Conservation (phyloP, 2,113 vertebrate genomes). For the Notarius lentiginosus region DNA sequence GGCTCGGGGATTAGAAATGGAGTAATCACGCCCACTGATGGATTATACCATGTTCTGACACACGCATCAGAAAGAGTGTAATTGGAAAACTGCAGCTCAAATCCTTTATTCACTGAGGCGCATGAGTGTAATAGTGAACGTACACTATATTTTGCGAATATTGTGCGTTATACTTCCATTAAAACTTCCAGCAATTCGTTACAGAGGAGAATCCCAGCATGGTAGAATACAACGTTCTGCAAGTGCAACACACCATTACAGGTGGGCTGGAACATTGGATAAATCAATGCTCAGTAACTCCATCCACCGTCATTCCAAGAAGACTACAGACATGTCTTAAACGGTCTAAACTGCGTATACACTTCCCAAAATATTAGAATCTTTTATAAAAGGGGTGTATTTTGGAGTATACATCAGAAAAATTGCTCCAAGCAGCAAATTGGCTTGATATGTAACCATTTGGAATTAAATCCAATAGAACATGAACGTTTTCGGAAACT, state of each 20-base stretch:
- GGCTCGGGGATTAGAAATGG: slow-evolving; percentile 58
- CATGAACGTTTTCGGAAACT: too few relatives aligned
- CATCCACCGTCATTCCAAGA: background rate
- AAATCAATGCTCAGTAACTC: background rate
- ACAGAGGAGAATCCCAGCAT: background rate
- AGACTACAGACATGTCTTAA: background rate
- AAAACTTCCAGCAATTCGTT: background rate
- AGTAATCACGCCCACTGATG: slow-evolving; percentile 67
- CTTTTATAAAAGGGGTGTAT: too few relatives aligned
- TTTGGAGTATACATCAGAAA: too few relatives aligned
- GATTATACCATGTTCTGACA: slow-evolving; percentile 66
- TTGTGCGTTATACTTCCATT: too few relatives aligned
- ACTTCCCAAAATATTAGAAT: too few relatives aligned
- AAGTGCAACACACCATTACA: slow-evolving; percentile 1
- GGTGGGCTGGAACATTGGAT: background rate
- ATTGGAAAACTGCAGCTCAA: slow-evolving; percentile 59
- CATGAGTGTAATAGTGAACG: background rate
- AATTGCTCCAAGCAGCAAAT: too few relatives aligned
- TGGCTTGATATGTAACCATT: too few relatives aligned
- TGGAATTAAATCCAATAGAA: too few relatives aligned
- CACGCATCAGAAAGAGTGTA: slow-evolving; percentile 53
- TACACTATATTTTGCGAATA: background rate
- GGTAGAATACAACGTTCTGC: background rate
- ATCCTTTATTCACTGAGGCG: slow-evolving; percentile 55
- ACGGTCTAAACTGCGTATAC: background rate